Percentiles rank a stretch among this genome's conserved stretches.
phyloP scores from a whole-genome alignment of 2,797 vertebrate species.

The Sternarchorhynchus goeldii region DNA sequence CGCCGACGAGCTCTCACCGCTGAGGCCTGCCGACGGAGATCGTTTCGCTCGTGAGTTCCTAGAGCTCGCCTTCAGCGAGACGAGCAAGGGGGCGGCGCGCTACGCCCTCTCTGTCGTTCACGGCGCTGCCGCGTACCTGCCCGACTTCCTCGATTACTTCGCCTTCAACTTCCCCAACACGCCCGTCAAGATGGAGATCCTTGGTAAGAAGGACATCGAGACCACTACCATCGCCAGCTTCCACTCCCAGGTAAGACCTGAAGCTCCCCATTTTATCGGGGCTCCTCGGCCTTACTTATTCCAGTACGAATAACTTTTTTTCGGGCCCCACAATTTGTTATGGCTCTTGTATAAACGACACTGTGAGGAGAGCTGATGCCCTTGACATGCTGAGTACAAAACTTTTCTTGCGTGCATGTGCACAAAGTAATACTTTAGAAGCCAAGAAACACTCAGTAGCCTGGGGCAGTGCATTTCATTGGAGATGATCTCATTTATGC shows the following conservation, averaged over 20 bases:
- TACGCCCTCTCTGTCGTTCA: conserved; percentile 96
- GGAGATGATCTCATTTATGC: neutral
- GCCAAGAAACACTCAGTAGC: neutral
- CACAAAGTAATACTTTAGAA: neutral
- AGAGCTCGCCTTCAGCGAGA: conserved; percentile 89
- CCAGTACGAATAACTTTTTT: too few species aligned
- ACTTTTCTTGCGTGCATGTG: neutral
- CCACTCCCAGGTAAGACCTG: conserved; percentile 90
- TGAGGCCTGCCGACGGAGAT: conserved; percentile 89
- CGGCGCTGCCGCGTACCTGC: conserved; percentile 90
- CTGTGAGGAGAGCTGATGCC: neutral
- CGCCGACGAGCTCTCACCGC: conserved; percentile 91
- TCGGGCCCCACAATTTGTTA: too few species aligned
- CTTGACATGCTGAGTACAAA: neutral
- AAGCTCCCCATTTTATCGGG: too few species aligned
- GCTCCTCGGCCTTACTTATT: too few species aligned
- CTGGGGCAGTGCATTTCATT: neutral
- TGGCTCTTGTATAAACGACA: too few species aligned
- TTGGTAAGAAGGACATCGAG: conserved; percentile 99
- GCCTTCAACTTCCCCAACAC: conserved; percentile 99
- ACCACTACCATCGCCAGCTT: conserved; percentile 98
- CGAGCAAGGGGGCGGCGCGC: conserved; percentile 84
- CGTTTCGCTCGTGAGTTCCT: conserved; percentile 93
- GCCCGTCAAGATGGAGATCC: conserved; percentile 97
- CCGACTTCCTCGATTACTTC: conserved; percentile 98